phyloP scores from a whole-genome alignment of 1,140 invertebrate genomes.

The Ostrea edulis region DNA sequence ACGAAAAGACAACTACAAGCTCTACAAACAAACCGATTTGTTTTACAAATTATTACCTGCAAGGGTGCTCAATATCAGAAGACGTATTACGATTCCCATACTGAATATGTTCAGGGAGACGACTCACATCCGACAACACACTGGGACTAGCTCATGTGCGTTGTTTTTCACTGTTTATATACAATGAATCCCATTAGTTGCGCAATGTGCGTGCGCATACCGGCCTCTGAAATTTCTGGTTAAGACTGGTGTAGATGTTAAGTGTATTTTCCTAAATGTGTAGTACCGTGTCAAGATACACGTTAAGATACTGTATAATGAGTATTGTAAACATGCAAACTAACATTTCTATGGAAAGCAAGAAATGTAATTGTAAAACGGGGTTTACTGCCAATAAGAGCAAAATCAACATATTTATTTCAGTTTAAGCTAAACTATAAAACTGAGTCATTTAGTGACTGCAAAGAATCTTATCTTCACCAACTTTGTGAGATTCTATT shows the following conservation, averaged over 20 bases:
- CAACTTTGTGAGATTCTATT: too few species aligned
- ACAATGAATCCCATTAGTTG: not conserved
- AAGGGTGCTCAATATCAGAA: not conserved
- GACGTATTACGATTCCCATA: conserved; percentile 1
- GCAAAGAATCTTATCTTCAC: too few species aligned
- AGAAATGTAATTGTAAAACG: too few species aligned
- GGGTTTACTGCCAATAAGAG: too few species aligned
- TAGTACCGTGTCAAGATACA: too few species aligned
- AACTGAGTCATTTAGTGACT: too few species aligned
- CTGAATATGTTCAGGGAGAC: not conserved
- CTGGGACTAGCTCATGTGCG: not conserved
- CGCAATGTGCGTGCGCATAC: not conserved
- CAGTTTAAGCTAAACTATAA: too few species aligned
- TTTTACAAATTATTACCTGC: not conserved
- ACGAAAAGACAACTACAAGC: not conserved
- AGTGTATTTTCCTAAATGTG: too few species aligned
- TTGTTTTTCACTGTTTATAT: not conserved
- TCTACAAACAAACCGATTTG: not conserved
- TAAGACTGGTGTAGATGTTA: not conserved
- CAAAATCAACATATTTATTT: too few species aligned
- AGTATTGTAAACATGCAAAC: too few species aligned
- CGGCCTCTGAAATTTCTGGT: not conserved
- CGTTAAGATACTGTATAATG: too few species aligned
- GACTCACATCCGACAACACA: not conserved
- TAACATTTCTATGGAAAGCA: too few species aligned